These are phyloP conservation scores for Myotis davidii DNA, from an alignment of 2,113 vertebrate species.

Conservation along the genomic window DNA sequence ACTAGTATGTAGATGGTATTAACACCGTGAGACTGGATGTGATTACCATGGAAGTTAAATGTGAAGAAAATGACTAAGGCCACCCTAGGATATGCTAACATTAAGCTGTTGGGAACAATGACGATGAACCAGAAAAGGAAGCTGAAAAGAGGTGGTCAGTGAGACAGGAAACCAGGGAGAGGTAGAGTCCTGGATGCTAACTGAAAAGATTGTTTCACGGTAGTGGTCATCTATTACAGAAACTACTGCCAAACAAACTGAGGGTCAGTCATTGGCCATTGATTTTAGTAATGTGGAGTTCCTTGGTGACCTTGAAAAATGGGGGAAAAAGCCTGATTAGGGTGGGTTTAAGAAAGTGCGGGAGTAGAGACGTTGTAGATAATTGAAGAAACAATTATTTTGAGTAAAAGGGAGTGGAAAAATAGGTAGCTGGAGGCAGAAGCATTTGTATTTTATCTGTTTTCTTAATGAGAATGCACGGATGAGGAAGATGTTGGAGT, in stretches of 20 bases:
- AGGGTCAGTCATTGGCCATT: not conserved
- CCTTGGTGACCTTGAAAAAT: not conserved
- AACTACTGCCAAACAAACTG: not conserved
- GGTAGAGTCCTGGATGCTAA: not conserved
- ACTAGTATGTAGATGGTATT: not conserved
- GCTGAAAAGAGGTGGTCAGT: not conserved
- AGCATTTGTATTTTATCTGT: not conserved
- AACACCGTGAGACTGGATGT: not conserved
- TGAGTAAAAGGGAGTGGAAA: not conserved
- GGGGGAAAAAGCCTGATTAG: not conserved
- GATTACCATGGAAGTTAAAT: not conserved
- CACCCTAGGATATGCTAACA: not conserved
- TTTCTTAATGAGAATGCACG: constrained; percentile 14
- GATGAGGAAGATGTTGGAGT: not conserved
- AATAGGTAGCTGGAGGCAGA: not conserved
- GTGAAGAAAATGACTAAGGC: not conserved
- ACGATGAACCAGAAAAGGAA: constrained; percentile 12
- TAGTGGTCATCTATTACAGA: constrained; percentile 1
- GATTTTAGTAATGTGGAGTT: not conserved
- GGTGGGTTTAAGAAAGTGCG: not conserved
- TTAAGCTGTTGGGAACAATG: not conserved
- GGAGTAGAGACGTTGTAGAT: not conserved
- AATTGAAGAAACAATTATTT: not conserved
- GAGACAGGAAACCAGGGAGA: not conserved
- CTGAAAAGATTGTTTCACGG: constrained; percentile 2